Evolutionary conservation across 1,140 invertebrate genomes (phyloP).

Genomic region (Drosophila santomea): DNA sequence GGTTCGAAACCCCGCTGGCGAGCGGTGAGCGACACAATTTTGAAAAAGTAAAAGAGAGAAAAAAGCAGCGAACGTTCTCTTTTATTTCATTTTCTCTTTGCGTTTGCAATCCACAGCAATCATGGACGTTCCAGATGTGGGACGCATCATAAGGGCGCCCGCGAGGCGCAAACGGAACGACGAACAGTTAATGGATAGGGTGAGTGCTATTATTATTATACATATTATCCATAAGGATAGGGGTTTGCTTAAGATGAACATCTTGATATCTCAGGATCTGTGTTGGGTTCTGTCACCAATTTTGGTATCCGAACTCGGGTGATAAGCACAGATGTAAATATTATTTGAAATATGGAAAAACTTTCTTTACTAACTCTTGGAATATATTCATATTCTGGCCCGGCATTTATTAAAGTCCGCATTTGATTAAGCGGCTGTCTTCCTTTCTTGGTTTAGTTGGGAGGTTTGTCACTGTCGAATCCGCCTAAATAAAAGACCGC

Average conservation of each 20-base stretch:
- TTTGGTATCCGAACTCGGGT: background rate
- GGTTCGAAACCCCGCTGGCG: conserved; percentile 22
- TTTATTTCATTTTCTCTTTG: no score
- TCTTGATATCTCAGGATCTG: background rate
- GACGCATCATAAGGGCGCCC: conserved; percentile 77
- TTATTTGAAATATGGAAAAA: no score
- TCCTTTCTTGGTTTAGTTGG: conserved; percentile 19
- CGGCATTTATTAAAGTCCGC: no score
- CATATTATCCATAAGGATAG: background rate
- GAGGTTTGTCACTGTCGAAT: conserved; percentile 27
- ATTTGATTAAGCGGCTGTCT: background rate
- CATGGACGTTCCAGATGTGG: conserved; percentile 76
- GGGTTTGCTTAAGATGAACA: background rate
- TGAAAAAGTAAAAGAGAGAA: no score
- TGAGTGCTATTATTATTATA: conserved; percentile 23
- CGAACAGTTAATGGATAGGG: conserved; percentile 78
- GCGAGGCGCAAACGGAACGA: conserved; percentile 77
- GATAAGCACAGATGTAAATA: no score
- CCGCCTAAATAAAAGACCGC: conserved; percentile 28
- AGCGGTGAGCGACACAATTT: background rate
- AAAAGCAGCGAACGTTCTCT: no score
- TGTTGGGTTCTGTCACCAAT: background rate
- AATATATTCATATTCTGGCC: no score
- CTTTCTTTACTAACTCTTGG: no score
- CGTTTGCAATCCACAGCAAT: conserved; percentile 9